Evolutionary conservation across 2,888 invertebrate genomes (phyloP).

Genomic region (Podabrus alpinus): DNA sequence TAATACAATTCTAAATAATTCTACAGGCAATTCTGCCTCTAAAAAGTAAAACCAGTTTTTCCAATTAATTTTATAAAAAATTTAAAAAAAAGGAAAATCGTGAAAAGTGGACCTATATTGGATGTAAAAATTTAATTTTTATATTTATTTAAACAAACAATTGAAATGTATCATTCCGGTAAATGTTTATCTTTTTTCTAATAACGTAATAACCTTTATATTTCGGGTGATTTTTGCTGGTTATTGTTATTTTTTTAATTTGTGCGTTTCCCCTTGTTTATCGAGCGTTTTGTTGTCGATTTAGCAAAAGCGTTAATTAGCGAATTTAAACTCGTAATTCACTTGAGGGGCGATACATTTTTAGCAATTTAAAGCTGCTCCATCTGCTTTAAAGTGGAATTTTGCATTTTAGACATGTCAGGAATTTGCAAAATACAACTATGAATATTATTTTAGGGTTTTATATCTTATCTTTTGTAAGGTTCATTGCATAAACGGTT

Average conservation of each 20-base stretch:
- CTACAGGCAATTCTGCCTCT: too few relatives aligned
- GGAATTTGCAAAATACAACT: not conserved
- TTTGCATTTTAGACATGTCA: not conserved
- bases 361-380: not conserved
- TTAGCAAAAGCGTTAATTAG: not conserved
- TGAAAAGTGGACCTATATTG: too few relatives aligned
- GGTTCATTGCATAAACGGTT: constrained; percentile 10
- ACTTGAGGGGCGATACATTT: not conserved
- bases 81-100: too few relatives aligned
- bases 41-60: too few relatives aligned
- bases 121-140: too few relatives aligned
- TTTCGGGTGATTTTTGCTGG: not conserved
- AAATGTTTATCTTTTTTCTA: not conserved
- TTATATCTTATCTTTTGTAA: constrained; percentile 11
- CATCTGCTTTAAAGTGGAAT: not conserved
- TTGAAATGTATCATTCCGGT: not conserved
- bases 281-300: not conserved
- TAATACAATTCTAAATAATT: too few relatives aligned
- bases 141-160: too few relatives aligned
- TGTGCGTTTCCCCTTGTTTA: not conserved
- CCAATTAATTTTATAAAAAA: too few relatives aligned
- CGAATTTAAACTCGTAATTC: not conserved
- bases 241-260: not conserved
- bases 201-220: not conserved
- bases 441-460: constrained; percentile 11